Evolutionary conservation across 2,113 vertebrate genomes (phyloP).

Genomic region (Fregetta grallaria): DNA sequence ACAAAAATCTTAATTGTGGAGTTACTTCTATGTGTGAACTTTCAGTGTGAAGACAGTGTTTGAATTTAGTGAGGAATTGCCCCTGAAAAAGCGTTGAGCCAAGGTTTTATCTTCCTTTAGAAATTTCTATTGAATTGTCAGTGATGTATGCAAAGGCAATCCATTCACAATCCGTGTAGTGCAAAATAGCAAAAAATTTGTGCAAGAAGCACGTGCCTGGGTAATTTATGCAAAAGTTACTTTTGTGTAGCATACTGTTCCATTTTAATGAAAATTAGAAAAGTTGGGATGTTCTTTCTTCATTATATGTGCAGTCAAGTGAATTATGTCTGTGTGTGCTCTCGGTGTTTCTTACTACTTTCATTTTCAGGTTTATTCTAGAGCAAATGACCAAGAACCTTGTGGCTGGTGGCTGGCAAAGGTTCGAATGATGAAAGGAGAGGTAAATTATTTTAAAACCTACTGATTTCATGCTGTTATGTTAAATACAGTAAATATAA

Average conservation of each 20-base stretch:
- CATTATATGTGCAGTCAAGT: fast-evolving
- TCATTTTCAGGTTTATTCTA: slow-evolving; percentile 77
- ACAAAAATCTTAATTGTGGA: background rate
- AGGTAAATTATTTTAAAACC: slow-evolving; percentile 66
- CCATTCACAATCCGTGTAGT: background rate
- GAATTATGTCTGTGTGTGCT: background rate
- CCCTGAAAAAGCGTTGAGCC: background rate
- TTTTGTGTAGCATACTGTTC: background rate
- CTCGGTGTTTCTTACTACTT: background rate
- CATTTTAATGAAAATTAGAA: background rate
- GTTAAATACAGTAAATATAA: background rate
- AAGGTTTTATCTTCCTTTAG: background rate
- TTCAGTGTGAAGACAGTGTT: background rate
- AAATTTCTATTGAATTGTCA: background rate
- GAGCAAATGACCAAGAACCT: slow-evolving; percentile 85
- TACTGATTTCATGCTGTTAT: background rate
- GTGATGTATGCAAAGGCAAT: background rate
- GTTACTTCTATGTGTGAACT: background rate
- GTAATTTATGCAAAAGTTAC: background rate
- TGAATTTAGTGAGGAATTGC: background rate
- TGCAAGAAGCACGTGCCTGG: background rate
- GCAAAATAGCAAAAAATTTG: background rate
- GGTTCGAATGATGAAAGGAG: slow-evolving; percentile 88
- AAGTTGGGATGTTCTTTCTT: background rate
- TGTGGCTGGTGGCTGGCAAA: slow-evolving; percentile 87